phyloP scores from a whole-genome alignment of 30 jellyfish, hydroid and myxozoan species.

The Rhopilema esculentum region DNA sequence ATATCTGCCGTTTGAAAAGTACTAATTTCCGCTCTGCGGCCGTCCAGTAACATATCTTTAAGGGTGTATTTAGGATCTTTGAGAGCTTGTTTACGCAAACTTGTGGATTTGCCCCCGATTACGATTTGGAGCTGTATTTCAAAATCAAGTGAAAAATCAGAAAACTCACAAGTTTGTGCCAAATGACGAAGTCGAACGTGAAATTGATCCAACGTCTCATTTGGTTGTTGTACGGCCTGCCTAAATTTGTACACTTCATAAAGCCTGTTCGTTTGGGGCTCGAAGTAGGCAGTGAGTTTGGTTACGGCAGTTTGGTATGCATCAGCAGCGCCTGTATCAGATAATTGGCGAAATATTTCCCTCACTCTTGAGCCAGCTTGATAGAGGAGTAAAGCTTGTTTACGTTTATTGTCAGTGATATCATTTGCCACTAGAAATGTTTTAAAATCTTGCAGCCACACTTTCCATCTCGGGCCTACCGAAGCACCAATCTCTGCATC shows the following conservation, averaged over 20 bases:
- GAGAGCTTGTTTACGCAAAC: conserved; percentile 32
- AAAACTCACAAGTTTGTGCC: conserved; percentile 28
- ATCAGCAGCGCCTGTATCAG: conserved; percentile 40
- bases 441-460: conserved; percentile 14
- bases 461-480: conserved; percentile 13
- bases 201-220: conserved; percentile 26
- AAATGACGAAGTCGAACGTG: background rate
- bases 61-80: conserved; percentile 9
- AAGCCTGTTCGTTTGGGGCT: conserved; percentile 26
- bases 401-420: conserved; percentile 3
- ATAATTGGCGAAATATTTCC: conserved; percentile 54
- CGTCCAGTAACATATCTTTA: background rate
- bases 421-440: conserved; percentile 17
- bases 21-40: background rate
- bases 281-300: conserved; percentile 29
- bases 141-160: conserved; percentile 3
- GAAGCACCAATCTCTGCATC: conserved; percentile 12
- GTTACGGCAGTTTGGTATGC: conserved; percentile 28
- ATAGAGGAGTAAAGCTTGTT: conserved; percentile 42
- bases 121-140: conserved; percentile 15
- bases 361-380: conserved; percentile 41
- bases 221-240: conserved; percentile 15
- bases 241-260: conserved; percentile 21
- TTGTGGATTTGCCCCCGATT: conserved; percentile 24
- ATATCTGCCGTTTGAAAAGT: background rate